These are phyloP conservation scores for Isurus oxyrinchus DNA, from an alignment of 2,113 vertebrate genomes.

Conservation along the genomic window DNA sequence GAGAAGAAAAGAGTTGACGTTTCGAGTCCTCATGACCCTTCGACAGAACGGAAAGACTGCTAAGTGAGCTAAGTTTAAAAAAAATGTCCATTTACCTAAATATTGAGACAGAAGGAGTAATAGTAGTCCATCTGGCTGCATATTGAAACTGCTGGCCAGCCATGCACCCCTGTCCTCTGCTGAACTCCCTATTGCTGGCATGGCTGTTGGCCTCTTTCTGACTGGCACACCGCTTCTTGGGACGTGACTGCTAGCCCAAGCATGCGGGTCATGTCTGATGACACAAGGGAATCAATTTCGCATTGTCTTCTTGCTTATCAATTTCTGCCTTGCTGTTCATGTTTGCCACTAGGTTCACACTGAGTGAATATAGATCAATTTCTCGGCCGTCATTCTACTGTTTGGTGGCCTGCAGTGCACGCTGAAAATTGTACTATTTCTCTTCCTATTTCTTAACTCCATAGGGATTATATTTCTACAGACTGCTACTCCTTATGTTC, in stretches of 20 bases:
- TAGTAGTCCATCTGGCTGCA: not conserved
- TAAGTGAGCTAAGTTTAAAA: not conserved
- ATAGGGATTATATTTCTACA: not conserved
- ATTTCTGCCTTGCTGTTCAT: not conserved
- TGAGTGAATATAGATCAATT: not conserved
- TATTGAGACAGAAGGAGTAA: not conserved
- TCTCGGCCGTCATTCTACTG: not conserved
- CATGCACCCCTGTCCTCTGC: not conserved
- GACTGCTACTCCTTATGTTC: not conserved
- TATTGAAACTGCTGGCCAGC: not conserved
- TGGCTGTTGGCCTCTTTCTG: too few species aligned
- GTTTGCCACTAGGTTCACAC: not conserved
- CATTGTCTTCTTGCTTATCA: not conserved
- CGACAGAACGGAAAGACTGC: too few species aligned
- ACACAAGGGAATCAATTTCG: not conserved
- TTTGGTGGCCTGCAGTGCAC: not conserved
- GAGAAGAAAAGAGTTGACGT: too few species aligned
- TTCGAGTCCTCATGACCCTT: too few species aligned
- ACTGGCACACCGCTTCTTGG: too few species aligned
- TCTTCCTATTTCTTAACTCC: not conserved
- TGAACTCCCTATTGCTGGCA: not conserved
- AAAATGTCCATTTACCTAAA: not conserved
- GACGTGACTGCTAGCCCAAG: not conserved
- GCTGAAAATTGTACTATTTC: not conserved
- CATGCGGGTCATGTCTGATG: not conserved